phyloP scores from a whole-genome alignment of 2,888 invertebrate genomes.

The Argyresthia goedartella region DNA sequence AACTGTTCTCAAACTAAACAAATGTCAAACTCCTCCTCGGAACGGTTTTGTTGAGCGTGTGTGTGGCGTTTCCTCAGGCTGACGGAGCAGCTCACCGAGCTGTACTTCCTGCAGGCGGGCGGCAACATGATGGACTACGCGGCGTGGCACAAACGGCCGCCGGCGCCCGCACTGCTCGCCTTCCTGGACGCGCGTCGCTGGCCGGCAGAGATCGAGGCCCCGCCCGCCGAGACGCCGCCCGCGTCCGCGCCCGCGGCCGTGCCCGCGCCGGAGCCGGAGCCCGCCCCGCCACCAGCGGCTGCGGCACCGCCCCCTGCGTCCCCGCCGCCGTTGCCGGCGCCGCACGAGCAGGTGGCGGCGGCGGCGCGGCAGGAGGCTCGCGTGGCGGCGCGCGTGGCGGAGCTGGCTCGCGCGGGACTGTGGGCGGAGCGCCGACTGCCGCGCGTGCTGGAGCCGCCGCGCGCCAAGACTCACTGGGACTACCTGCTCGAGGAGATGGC shows the following conservation, averaged over 20 bases:
- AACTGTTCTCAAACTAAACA: no score
- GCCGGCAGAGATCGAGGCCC: constrained; percentile 65
- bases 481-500: constrained; percentile 98
- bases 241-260: constrained; percentile 40
- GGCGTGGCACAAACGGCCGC: constrained; percentile 85
- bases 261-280: constrained; percentile 75
- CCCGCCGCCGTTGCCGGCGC: no score
- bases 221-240: constrained; percentile 48
- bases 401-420: constrained; percentile 93
- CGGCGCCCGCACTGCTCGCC: constrained; percentile 79
- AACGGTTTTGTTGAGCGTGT: neutral
- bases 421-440: constrained; percentile 95
- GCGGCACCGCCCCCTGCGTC: no score
- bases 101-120: constrained; percentile 88
- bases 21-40: no score
- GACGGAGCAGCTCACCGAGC: constrained; percentile 79
- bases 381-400: constrained; percentile 92
- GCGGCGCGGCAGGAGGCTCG: constrained; percentile 83
- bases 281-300: no score
- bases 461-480: constrained; percentile 98
- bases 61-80: neutral
- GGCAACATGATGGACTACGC: constrained; percentile 92
- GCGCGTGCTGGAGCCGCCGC: constrained; percentile 90
- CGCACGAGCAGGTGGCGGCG: constrained; percentile 46
- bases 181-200: constrained; percentile 82